A percentile compares a stretch with the other conserved stretches of the same genome.
These are phyloP conservation scores for Parambassis ranga DNA, from an alignment of 2,797 vertebrate genomes.

Conservation along the genomic window DNA sequence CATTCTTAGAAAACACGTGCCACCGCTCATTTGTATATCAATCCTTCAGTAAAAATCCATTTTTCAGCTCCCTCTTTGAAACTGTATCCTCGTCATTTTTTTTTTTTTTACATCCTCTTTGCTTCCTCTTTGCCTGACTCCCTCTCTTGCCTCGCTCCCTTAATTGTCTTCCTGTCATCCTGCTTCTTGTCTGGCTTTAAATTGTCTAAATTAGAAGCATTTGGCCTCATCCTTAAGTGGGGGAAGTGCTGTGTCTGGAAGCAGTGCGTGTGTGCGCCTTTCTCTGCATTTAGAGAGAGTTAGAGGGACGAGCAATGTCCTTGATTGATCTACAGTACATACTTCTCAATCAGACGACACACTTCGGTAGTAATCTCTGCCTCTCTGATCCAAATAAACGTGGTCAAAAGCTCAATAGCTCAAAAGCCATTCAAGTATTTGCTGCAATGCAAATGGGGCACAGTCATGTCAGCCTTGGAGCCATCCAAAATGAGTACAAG, in stretches of 20 bases:
- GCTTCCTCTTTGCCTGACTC: neutral
- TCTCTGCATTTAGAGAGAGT: neutral
- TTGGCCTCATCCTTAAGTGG: slow-evolving; percentile 30
- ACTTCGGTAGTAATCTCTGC: slow-evolving; percentile 1
- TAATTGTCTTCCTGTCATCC: slow-evolving; percentile 49
- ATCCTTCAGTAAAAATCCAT: slow-evolving; percentile 32
- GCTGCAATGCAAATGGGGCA: too few relatives aligned
- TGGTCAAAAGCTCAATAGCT: too few relatives aligned
- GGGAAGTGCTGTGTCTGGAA: slow-evolving; percentile 2
- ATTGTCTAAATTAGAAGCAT: slow-evolving; percentile 50
- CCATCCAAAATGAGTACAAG: too few relatives aligned
- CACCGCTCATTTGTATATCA: slow-evolving; percentile 46
- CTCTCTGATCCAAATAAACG: too few relatives aligned
- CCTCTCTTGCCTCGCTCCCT: neutral
- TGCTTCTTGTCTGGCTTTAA: slow-evolving; percentile 27
- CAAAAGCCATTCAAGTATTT: too few relatives aligned
- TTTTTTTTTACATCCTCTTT: slow-evolving; percentile 1
- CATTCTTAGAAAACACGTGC: slow-evolving; percentile 14
- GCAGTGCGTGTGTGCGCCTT: neutral
- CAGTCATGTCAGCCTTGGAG: too few relatives aligned
- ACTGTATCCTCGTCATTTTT: slow-evolving; percentile 15
- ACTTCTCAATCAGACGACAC: slow-evolving; percentile 18
- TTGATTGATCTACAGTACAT: slow-evolving; percentile 21
- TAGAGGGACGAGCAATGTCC: neutral
- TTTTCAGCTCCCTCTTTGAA: neutral